Evolutionary conservation across 2,888 invertebrate species (phyloP), one percentile per base, ranked within the genome.

Genomic region (Phalera bucephala): DNA sequence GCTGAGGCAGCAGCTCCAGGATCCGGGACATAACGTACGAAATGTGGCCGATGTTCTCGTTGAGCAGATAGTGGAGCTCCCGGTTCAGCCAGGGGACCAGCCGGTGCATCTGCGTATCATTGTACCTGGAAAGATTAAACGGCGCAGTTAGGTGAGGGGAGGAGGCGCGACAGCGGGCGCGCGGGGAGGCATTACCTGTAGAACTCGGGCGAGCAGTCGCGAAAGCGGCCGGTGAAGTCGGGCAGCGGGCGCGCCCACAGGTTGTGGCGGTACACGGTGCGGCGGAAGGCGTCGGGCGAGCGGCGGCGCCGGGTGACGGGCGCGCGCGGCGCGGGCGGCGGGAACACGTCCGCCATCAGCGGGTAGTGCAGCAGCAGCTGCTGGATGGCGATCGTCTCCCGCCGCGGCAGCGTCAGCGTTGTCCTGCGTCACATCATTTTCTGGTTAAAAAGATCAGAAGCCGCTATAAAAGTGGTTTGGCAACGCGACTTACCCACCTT

Each of bases 11-110:
- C 33, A 94, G 83, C 26, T 93, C 93, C 65, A 95, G 80, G 40
- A 97, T 94, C 12, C 93, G 84, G 37, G 93, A 83, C 64, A 94
- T 71, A 0, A 96, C 93, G 58, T 93, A 92, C 28, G 93, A 90
- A 36, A 94, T 91, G 61, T 93, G 92, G 9, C 92, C 91, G 1
- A 91, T 79, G 62, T 93, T 92, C 51, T 92, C 92, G 48, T 92
- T 91, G 13, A 96, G 80, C 33, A 97, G 89, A 41, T 94, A 95
- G 56, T 93, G 92, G 15, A 98, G 86, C 80, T 98, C 98, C 47
- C 98, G 91, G 73, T 94, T 94, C 17, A 98, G 86, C 96, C 97
- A 98, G 1, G 96, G 96, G 45, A 95, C 93, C 35, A 98, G 89
- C 1, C 98, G 93, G 72, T 95, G 94, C 47, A 94, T 91, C 72